These are phyloP conservation scores for Hirtodrosophila confusa DNA, from an alignment of 2,888 invertebrate species.

Conservation along the genomic window DNA sequence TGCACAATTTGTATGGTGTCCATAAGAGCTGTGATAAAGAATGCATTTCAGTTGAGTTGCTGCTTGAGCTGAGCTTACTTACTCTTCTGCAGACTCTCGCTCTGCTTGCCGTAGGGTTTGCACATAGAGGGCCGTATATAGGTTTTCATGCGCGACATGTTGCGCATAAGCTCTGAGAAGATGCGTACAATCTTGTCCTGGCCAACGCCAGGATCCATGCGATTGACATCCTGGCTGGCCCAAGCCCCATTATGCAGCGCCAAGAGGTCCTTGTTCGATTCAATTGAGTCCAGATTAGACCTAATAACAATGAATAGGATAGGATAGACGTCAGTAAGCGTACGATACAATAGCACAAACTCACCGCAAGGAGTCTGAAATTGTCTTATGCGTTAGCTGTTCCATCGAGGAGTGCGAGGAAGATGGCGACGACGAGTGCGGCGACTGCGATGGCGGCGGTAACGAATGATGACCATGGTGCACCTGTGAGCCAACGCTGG, in stretches of 20 bases:
- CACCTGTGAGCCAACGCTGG: constrained; percentile 34
- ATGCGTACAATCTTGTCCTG: constrained; percentile 94
- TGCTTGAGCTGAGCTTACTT: constrained; percentile 70
- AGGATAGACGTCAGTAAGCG: neutral
- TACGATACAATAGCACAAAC: neutral
- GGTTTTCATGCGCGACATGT: constrained; percentile 94
- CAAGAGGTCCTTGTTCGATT: constrained; percentile 87
- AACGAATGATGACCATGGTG: constrained; percentile 68
- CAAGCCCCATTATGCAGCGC: constrained; percentile 89
- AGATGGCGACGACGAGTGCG: constrained; percentile 74
- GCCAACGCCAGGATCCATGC: constrained; percentile 85
- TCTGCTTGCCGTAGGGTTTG: constrained; percentile 95
- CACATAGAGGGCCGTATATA: constrained; percentile 95
- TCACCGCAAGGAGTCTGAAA: constrained; percentile 80
- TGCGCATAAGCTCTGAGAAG: constrained; percentile 93
- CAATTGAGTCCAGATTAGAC: constrained; percentile 83
- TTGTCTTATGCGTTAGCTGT: constrained; percentile 80
- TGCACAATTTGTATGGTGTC: constrained; percentile 95
- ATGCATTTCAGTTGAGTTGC: neutral
- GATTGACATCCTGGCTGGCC: constrained; percentile 80
- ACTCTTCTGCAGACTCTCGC: constrained; percentile 95
- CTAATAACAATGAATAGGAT: constrained; percentile 45
- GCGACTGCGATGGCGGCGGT: constrained; percentile 82
- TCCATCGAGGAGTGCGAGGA: constrained; percentile 78
- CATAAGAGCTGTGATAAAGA: constrained; percentile 87